These are phyloP conservation scores for Pristionchus japonicus DNA, from an alignment of 2,888 invertebrate genomes.

Conservation along the genomic window DNA sequence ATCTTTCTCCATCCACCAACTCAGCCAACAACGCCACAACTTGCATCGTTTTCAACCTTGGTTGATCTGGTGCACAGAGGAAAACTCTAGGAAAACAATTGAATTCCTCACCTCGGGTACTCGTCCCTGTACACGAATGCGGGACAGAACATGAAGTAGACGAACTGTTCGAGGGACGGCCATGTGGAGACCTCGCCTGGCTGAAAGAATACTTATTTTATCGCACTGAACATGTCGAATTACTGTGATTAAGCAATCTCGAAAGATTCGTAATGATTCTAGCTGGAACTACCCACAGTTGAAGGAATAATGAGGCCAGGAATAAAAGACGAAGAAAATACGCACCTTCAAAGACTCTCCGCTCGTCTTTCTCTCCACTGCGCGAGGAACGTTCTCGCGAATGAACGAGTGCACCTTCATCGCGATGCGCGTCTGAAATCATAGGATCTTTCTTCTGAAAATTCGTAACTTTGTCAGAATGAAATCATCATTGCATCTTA, in stretches of 20 bases:
- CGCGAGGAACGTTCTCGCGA: constrained; percentile 66
- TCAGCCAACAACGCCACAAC: no score
- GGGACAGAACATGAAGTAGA: constrained; percentile 72
- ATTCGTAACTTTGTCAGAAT: neutral
- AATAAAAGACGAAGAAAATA: neutral
- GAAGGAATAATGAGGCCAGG: no score
- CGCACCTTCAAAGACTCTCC: constrained; percentile 39
- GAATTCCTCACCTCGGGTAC: constrained; percentile 63
- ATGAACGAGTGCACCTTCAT: constrained; percentile 74
- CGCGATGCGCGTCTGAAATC: constrained; percentile 70
- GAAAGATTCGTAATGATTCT: no score
- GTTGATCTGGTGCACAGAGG: no score
- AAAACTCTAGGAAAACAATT: neutral
- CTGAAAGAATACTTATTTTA: no score
- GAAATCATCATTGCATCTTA: neutral
- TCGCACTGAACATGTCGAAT: no score
- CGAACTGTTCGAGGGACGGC: constrained; percentile 68
- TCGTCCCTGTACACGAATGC: constrained; percentile 71
- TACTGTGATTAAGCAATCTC: no score
- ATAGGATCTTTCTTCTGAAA: neutral
- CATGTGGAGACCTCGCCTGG: constrained; percentile 50
- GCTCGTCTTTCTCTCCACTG: constrained; percentile 57
- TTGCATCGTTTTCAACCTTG: no score
- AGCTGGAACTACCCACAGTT: no score
- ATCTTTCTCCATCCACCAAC: no score